A percentile compares a stretch with the other conserved stretches of the same genome.
Conservation (phyloP, 2,113 vertebrate genomes). For the Neolamprologus devosi region DNA sequence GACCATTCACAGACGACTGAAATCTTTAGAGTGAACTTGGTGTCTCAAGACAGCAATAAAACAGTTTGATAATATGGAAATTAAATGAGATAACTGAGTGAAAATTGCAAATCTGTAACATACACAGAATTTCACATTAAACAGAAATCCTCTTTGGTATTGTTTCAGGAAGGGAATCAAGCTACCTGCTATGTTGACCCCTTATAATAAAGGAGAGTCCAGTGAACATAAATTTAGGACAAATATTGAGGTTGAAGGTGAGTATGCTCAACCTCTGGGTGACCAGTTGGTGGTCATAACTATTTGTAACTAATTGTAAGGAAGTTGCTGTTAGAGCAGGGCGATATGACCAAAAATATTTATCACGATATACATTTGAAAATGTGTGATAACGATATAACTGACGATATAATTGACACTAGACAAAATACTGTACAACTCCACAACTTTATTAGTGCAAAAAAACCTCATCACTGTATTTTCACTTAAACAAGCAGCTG, state of each 20-base stretch:
- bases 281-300: background rate
- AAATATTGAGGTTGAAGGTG: background rate
- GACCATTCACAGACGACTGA: background rate
- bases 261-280: background rate
- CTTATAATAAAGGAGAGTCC: background rate
- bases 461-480: rapidly evolving
- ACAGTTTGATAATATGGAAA: background rate
- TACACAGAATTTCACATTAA: background rate
- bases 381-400: too few species aligned
- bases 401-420: too few species aligned
- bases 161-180: background rate
- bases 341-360: too few species aligned
- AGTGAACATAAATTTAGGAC: background rate
- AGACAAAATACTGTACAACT: too few species aligned
- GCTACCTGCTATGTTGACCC: background rate
- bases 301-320: background rate
- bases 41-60: background rate
- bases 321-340: background rate
- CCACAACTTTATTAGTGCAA: too few species aligned
- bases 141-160: background rate
- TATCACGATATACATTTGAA: rapidly evolving
- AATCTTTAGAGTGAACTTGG: background rate
- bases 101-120: background rate
- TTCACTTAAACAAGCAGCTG: too few species aligned
- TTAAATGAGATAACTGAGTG: background rate